phyloP scores from a whole-genome alignment of 1,140 invertebrate species.

The Macrosteles quadrilineatus region DNA sequence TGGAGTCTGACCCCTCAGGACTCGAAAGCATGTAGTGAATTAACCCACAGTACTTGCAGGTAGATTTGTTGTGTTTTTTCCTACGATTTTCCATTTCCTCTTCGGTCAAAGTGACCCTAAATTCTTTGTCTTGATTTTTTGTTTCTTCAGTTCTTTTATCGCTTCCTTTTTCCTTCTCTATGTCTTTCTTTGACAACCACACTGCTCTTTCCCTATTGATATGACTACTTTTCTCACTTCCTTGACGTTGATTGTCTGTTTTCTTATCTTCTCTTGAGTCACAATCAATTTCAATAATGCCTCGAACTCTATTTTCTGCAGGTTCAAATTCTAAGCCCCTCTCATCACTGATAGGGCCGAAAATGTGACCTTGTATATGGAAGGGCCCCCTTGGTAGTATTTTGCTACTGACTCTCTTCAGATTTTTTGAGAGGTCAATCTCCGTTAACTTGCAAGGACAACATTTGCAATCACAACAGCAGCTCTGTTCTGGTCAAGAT shows the following conservation, averaged over 20 bases:
- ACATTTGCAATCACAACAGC: neutral
- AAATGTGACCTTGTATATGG: neutral
- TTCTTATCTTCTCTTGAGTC: neutral
- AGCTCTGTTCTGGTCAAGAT: slow-evolving; percentile 4
- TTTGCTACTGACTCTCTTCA: neutral
- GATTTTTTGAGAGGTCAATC: neutral
- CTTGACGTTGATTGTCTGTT: neutral
- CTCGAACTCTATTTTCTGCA: neutral
- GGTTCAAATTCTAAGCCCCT: neutral
- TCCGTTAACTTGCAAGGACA: slow-evolving; percentile 1
- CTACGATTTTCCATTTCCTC: neutral
- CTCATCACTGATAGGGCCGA: neutral
- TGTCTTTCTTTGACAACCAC: neutral
- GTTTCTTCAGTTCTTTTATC: neutral
- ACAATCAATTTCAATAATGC: neutral
- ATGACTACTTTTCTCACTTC: neutral
- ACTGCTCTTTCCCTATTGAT: neutral
- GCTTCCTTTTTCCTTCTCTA: neutral
- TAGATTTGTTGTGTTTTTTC: neutral
- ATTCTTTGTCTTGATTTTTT: neutral
- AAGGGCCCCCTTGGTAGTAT: neutral
- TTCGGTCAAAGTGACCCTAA: neutral
- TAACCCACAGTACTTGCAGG: neutral
- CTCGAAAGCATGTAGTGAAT: neutral
- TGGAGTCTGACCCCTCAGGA: too few relatives aligned